These are phyloP conservation scores for Drosophila orena DNA, from an alignment of 1,140 invertebrate species.

Conservation along the genomic window DNA sequence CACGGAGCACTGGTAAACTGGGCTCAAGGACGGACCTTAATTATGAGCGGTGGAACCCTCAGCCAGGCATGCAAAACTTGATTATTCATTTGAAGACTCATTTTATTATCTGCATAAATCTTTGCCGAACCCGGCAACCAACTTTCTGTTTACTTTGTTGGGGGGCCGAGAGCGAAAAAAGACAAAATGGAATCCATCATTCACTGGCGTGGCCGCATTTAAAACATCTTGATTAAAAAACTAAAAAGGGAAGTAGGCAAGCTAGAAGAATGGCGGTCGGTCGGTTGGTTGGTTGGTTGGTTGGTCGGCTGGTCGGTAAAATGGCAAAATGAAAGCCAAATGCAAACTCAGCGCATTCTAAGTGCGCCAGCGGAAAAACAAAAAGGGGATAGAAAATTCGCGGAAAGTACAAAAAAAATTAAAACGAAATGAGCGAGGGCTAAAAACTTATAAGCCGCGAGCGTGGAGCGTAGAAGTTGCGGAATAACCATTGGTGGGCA, in stretches of 20 bases:
- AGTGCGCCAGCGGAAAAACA: slow-evolving; percentile 57
- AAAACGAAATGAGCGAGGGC: slow-evolving; percentile 39
- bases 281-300: slow-evolving; percentile 20
- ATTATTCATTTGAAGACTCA: slow-evolving; percentile 81
- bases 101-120: slow-evolving; percentile 83
- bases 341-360: slow-evolving; percentile 77
- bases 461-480: slow-evolving; percentile 68
- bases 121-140: slow-evolving; percentile 63
- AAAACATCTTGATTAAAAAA: slow-evolving; percentile 82
- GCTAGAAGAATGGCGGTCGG: slow-evolving; percentile 43
- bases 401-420: background rate
- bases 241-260: slow-evolving; percentile 52
- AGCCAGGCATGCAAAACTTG: slow-evolving; percentile 56
- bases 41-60: slow-evolving; percentile 49
- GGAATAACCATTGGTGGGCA: slow-evolving; percentile 23
- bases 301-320: slow-evolving; percentile 42
- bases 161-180: slow-evolving; percentile 14
- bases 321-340: slow-evolving; percentile 76
- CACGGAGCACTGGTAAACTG: background rate
- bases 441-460: slow-evolving; percentile 76
- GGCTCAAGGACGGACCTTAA: slow-evolving; percentile 67
- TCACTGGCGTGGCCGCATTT: slow-evolving; percentile 76
- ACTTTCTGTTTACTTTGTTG: slow-evolving; percentile 72
- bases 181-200: slow-evolving; percentile 70
- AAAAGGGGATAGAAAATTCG: slow-evolving; percentile 40